Base-by-base conservation (phyloP, 2,797 vertebrate genomes). In the Leptoclinus maculatus region DNA sequence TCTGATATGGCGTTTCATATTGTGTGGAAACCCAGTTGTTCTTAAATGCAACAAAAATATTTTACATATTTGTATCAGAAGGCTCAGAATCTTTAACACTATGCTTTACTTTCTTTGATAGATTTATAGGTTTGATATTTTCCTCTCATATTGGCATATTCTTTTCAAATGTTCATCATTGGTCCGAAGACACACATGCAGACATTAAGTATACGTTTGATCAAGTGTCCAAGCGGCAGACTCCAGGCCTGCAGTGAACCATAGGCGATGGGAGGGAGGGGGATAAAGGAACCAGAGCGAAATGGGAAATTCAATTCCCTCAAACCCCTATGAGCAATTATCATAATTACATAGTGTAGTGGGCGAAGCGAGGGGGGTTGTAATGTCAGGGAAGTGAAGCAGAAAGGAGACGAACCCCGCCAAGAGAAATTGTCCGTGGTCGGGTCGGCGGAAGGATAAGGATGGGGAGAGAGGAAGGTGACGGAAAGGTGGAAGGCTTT, bases 291-390 rank as follows among this genome's bases (percentile, higher is more conserved):
- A 71, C 56, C 79, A 79, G 36, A 83, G 81, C 49, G n/a, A 90
- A 87, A 89, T 78, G 74, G 67, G 76, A 89, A 92, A 91, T 89
- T 88, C 66, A 89, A 87, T 91, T 91, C 90, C 83, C 82, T 90
- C 82, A 82, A 90, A 87, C 73, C 77, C 84, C 71, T 82, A 84
- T 84, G 80, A 87, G 88, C 89, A 91, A 88, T 93, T 90, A 92
- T 88, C 79, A 88, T 92, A 91, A 92, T 92, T 86, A 91, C 89
- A 89, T 76, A 88, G 85, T 81, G 88, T 80, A 68, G 81, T 79
- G 78, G 79, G 74, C 78, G 87, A 84, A 47, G 77, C 6, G 11
- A 60, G 47, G 56, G 45, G 68, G 57, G 82, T 64, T 76, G 72
- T 79, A 76, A 86, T 86, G 83, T 88, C 68, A 71, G 75, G 63